Conservation (phyloP, 1,140 invertebrate species). For the Schlechtendalia chinensis region DNA sequence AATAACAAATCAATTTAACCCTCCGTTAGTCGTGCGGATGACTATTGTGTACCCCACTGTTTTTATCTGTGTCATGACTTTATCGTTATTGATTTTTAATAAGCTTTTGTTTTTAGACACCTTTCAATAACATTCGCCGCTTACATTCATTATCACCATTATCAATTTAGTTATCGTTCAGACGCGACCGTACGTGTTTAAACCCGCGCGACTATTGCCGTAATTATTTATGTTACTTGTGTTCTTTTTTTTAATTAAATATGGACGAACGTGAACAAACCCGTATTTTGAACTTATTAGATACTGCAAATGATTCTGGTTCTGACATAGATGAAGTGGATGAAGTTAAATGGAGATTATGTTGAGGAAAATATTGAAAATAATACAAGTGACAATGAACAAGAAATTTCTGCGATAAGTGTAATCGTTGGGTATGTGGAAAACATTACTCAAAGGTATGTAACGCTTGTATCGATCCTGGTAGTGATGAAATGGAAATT, state of each 20-base stretch:
- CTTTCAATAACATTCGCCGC: conserved; percentile 6
- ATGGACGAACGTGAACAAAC: conserved; percentile 31
- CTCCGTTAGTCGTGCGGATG: conserved; percentile 9
- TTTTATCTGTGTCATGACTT: conserved; percentile 18
- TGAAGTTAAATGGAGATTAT: conserved; percentile 18
- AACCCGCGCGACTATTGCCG: conserved; percentile 18
- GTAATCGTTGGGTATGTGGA: too few relatives aligned
- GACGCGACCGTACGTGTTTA: not conserved
- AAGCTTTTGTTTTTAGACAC: conserved; percentile 13
- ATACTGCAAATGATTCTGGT: not conserved
- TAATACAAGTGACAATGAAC: conserved; percentile 15
- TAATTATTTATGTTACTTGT: not conserved
- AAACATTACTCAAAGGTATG: too few relatives aligned
- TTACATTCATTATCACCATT: conserved; percentile 13
- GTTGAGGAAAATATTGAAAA: conserved; percentile 28
- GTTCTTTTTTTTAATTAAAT: not conserved
- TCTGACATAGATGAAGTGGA: conserved; percentile 4
- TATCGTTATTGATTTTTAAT: conserved; percentile 1
- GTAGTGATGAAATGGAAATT: too few relatives aligned
- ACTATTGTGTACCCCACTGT: conserved; percentile 33
- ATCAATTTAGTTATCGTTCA: conserved; percentile 18
- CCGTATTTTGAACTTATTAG: conserved; percentile 16
- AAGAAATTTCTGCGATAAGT: not conserved
- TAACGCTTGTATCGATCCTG: too few relatives aligned
- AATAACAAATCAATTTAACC: too few relatives aligned